Evolutionary conservation across 2,888 invertebrate genomes (phyloP).

Genomic region (Apamea sordens): DNA sequence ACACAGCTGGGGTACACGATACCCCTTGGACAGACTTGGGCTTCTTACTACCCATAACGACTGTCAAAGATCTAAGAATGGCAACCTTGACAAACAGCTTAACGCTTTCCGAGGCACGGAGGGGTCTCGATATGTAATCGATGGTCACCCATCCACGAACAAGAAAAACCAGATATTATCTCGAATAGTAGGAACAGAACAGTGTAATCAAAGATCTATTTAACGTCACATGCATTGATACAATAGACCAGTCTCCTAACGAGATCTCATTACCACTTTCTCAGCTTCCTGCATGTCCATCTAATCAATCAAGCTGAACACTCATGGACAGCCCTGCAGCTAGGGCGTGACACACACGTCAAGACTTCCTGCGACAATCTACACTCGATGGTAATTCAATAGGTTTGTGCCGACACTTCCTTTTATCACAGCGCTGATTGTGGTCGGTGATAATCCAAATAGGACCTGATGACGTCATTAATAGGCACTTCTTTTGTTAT

Average conservation of each 20-base stretch:
- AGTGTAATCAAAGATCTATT: background rate
- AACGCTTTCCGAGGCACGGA: too few relatives aligned
- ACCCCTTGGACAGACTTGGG: background rate
- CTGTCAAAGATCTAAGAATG: too few relatives aligned
- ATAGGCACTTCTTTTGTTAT: constrained; percentile 37
- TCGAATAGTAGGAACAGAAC: background rate
- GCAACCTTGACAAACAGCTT: too few relatives aligned
- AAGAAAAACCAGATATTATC: background rate
- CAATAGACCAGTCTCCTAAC: constrained; percentile 2
- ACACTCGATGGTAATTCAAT: constrained; percentile 45
- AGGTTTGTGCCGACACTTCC: constrained; percentile 56
- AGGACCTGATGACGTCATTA: constrained; percentile 52
- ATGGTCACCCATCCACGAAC: too few relatives aligned
- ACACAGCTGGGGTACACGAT: background rate
- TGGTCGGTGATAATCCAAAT: constrained; percentile 56
- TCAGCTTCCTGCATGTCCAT: constrained; percentile 18
- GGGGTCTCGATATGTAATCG: too few relatives aligned
- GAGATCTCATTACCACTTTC: constrained; percentile 31
- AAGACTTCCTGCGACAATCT: constrained; percentile 62
- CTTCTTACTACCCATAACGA: background rate
- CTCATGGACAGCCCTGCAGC: constrained; percentile 53
- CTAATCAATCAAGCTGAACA: constrained; percentile 17
- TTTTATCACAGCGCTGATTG: constrained; percentile 60
- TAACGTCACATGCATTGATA: background rate
- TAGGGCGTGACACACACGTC: constrained; percentile 59